Evolutionary conservation across 2,113 vertebrate species (phyloP), one percentile per base, ranked within the genome.

Genomic region (Shinisaurus crocodilurus): DNA sequence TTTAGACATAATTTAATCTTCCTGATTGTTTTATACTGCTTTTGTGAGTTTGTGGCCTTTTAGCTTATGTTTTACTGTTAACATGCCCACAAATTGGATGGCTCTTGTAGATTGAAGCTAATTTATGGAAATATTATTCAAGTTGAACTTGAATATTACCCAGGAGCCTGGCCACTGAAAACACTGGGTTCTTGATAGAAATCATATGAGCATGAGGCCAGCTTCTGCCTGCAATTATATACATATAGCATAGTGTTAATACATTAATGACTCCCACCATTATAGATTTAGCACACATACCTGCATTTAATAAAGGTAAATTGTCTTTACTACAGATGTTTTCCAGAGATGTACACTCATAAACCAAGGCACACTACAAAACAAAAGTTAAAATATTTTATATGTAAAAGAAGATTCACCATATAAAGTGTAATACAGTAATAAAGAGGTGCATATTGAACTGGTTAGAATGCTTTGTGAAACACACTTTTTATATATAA

Each of bases 281-380:
- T 2, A 15, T 0, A 0, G 20, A 37, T 77, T 7, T 57, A 82
- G n/a, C 63, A 90, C 25, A 93, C 96, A 82, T 97, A 99, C 99
- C 98, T 91, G 98, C 97, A 45, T 98, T 98, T 94, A 99, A 96
- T 57, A 98, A 97, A n/a, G 97, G 98, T 72, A 97, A 96, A 92
- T 96, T 98, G 94, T 99, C 99, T 95, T 97, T 98, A 76, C 97
- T 96, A 8, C 94, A 96, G 86, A 96, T 57, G 76, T 95, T 96
- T 91, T 98, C 97, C 45, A 97, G 95, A 45, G 97, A 96, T 8
- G 95, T 95, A 93, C 98, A 98, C 86, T 99, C 99, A 95, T 94
- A 98, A 76, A 98, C 97, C 96, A 99, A 92, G 8, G 98, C 96
- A 96, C 98, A 98, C 99, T 99, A 95, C 76, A 93, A 92, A 90